Evolutionary conservation across 2,113 vertebrate genomes (phyloP).

Genomic region (Etheostoma cragini): DNA sequence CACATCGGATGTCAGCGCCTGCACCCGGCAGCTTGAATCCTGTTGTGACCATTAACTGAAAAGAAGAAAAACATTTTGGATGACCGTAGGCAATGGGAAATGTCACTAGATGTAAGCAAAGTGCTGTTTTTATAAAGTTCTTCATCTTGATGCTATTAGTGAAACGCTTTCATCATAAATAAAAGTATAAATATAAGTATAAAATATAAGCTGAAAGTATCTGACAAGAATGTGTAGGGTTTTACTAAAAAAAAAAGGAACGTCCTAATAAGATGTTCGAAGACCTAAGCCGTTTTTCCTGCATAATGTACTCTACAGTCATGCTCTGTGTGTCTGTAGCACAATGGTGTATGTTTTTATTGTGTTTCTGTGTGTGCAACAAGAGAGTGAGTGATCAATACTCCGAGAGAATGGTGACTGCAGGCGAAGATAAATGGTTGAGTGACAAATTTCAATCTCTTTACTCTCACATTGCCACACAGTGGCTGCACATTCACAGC

Average conservation of each 20-base stretch:
- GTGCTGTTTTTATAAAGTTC: slow-evolving; percentile 20
- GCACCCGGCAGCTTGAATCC: slow-evolving; percentile 4
- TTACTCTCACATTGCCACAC: slow-evolving; percentile 56
- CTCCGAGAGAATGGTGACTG: slow-evolving; percentile 44
- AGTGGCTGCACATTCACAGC: slow-evolving; percentile 44
- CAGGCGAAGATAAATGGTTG: slow-evolving; percentile 69
- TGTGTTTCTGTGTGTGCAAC: not conserved
- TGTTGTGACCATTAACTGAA: slow-evolving; percentile 8
- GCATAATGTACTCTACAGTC: slow-evolving; percentile 18
- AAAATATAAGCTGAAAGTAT: slow-evolving; percentile 1
- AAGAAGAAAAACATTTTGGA: not conserved
- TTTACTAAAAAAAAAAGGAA: slow-evolving; percentile 23
- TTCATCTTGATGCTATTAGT: not conserved
- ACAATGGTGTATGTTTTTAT: slow-evolving; percentile 21
- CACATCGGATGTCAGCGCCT: slow-evolving; percentile 37
- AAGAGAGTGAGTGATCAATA: slow-evolving; percentile 61
- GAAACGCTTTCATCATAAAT: not conserved
- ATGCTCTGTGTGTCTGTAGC: not conserved
- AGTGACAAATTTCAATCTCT: slow-evolving; percentile 69
- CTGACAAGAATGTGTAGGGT: slow-evolving; percentile 23
- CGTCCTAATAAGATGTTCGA: slow-evolving; percentile 24
- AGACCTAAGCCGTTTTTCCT: slow-evolving; percentile 29
- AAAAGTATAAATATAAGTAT: not conserved
- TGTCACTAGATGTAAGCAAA: slow-evolving; percentile 29
- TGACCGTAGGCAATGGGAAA: slow-evolving; percentile 1